Conservation (phyloP, 2,113 vertebrate species). For the Erythrocercus mccallii region DNA sequence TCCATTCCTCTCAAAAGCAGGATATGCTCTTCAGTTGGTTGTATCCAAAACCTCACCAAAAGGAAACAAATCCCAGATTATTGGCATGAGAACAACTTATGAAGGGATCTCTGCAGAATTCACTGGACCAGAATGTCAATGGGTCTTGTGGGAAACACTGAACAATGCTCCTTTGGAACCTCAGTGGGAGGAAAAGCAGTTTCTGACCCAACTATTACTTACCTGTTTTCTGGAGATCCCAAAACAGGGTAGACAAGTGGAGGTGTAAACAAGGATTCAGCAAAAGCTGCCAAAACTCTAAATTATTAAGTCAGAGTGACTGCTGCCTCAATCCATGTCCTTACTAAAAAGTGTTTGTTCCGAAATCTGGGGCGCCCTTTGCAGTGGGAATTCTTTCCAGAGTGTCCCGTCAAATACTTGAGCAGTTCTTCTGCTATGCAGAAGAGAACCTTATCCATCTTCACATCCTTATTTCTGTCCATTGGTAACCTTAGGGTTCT, state of each 20-base stretch:
- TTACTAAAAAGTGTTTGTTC: not conserved
- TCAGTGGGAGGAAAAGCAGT: not conserved
- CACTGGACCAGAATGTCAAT: not conserved
- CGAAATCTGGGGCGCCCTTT: not conserved
- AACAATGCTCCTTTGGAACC: not conserved
- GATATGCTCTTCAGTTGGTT: not conserved
- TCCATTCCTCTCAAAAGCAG: not conserved
- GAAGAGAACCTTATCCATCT: not conserved
- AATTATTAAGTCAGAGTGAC: not conserved
- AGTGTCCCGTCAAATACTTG: not conserved
- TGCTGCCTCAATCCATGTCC: not conserved
- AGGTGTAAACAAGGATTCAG: not conserved
- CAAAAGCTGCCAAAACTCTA: not conserved
- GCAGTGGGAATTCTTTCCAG: not conserved
- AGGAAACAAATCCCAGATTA: not conserved
- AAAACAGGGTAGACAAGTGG: rapidly evolving
- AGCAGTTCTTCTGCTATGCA: not conserved
- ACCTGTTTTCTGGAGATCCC: not conserved
- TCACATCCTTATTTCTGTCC: not conserved
- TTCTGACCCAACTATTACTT: not conserved
- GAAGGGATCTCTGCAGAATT: not conserved
- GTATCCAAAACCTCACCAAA: not conserved
- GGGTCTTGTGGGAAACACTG: not conserved
- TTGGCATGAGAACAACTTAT: not conserved
- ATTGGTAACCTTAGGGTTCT: not conserved